A percentile compares a stretch with the other conserved stretches of the same genome.
phyloP scores from a whole-genome alignment of 92 coral and sea anemone species.

The Phymanthus crucifer region DNA sequence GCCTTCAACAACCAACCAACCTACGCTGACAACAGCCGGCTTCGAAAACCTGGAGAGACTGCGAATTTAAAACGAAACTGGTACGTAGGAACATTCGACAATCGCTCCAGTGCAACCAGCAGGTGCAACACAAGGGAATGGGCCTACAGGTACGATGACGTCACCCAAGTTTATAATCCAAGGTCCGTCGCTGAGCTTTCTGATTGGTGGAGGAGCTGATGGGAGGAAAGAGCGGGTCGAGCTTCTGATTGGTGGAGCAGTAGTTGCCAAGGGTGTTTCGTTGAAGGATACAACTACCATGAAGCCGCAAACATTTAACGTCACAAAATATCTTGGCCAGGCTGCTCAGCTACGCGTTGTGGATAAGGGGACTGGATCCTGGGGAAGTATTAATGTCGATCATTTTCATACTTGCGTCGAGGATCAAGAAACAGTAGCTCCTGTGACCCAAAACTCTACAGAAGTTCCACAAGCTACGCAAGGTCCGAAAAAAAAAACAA shows the following conservation, averaged over 20 bases:
- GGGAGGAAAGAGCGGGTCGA: slow-evolving; percentile 8
- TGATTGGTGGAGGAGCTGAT: slow-evolving; percentile 42
- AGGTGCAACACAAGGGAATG: neutral
- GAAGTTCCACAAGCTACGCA: no score
- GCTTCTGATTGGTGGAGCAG: slow-evolving; percentile 29
- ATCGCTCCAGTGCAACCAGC: slow-evolving; percentile 39
- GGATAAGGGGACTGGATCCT: slow-evolving; percentile 14
- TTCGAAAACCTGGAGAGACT: neutral
- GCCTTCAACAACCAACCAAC: slow-evolving; percentile 14
- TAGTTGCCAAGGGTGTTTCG: slow-evolving; percentile 22
- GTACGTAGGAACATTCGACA: slow-evolving; percentile 45
- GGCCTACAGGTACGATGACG: slow-evolving; percentile 18
- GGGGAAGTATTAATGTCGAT: slow-evolving; percentile 63
- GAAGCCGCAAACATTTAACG: slow-evolving; percentile 31
- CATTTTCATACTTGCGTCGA: slow-evolving; percentile 12
- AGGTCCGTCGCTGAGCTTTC: slow-evolving; percentile 23
- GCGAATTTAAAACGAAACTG: slow-evolving; percentile 35
- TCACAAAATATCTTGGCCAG: slow-evolving; percentile 19
- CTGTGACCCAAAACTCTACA: no score
- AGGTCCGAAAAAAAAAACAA: no score
- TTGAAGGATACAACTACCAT: slow-evolving; percentile 10
- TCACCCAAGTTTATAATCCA: slow-evolving; percentile 8
- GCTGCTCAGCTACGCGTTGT: slow-evolving; percentile 35
- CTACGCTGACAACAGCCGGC: neutral
- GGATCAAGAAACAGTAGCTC: neutral